phyloP scores from a whole-genome alignment of 2,888 invertebrate genomes.

The Cryptophagus acutangulus region DNA sequence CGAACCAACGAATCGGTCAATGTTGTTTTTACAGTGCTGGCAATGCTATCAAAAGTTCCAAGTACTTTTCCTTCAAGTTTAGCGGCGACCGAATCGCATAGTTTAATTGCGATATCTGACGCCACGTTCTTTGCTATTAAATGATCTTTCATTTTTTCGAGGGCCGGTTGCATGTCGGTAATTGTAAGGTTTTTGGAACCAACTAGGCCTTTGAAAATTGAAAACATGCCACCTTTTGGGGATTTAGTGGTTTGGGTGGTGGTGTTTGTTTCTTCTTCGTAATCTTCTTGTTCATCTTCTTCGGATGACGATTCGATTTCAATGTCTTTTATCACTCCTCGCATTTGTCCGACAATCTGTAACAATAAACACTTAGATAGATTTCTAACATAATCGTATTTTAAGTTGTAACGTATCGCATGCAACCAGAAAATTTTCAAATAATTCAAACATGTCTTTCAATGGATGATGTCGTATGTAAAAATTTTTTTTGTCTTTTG shows the following conservation, averaged over 20 bases:
- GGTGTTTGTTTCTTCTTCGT: slow-evolving; percentile 42
- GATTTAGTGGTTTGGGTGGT: slow-evolving; percentile 23
- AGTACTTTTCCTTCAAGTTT: slow-evolving; percentile 89
- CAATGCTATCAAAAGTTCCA: slow-evolving; percentile 93
- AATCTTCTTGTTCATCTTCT: slow-evolving; percentile 59
- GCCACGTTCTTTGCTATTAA: slow-evolving; percentile 97
- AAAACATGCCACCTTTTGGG: slow-evolving; percentile 65
- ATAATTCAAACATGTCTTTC: slow-evolving; percentile 6
- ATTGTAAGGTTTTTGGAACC: slow-evolving; percentile 80
- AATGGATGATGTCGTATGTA: slow-evolving; percentile 4
- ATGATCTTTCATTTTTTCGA: slow-evolving; percentile 94
- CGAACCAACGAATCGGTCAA: slow-evolving; percentile 88
- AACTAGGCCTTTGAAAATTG: slow-evolving; percentile 79
- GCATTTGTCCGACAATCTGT: slow-evolving; percentile 78
- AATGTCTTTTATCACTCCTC: slow-evolving; percentile 74
- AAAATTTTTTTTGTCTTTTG: neutral
- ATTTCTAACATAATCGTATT: too few relatives aligned
- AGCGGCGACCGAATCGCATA: slow-evolving; percentile 87
- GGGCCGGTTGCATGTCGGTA: slow-evolving; percentile 75
- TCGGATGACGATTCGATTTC: slow-evolving; percentile 73
- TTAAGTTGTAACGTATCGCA: slow-evolving; percentile 15
- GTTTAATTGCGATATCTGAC: slow-evolving; percentile 85
- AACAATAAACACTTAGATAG: slow-evolving; percentile 16
- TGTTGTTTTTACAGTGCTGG: slow-evolving; percentile 79
- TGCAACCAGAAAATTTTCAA: slow-evolving; percentile 5